A percentile compares a stretch with the other conserved stretches of the same genome.
Evolutionary conservation across 2,797 vertebrate species (phyloP).

Genomic region (Megalops cyprinoides): DNA sequence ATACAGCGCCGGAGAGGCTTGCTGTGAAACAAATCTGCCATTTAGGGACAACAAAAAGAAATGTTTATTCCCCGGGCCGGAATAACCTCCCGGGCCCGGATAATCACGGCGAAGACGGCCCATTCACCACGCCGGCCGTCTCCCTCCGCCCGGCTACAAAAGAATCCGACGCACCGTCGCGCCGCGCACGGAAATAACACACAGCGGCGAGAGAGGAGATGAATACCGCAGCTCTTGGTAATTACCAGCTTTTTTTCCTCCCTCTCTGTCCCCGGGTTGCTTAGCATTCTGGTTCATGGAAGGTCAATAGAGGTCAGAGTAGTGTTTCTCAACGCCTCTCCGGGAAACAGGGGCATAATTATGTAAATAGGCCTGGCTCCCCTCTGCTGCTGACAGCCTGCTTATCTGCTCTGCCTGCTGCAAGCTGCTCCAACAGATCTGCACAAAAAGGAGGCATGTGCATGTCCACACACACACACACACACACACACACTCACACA

Average conservation of each 20-base stretch:
- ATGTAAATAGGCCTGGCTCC: slow-evolving; percentile 73
- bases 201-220: slow-evolving; percentile 24
- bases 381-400: slow-evolving; percentile 70
- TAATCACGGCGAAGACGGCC: slow-evolving; percentile 27
- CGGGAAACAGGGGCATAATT: slow-evolving; percentile 77
- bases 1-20: slow-evolving; percentile 1
- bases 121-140: slow-evolving; percentile 19
- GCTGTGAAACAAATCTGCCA: slow-evolving; percentile 38
- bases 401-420: slow-evolving; percentile 82
- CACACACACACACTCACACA: slow-evolving; percentile 39
- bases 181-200: slow-evolving; percentile 60
- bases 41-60: slow-evolving; percentile 34
- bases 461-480: slow-evolving; percentile 60
- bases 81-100: slow-evolving; percentile 25
- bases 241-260: slow-evolving; percentile 59
- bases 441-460: too few species aligned
- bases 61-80: slow-evolving; percentile 31
- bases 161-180: slow-evolving; percentile 78
- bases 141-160: slow-evolving; percentile 55
- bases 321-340: slow-evolving; percentile 75
- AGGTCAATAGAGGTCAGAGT: slow-evolving; percentile 81
- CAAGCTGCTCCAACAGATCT: slow-evolving; percentile 76
- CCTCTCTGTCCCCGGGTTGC: slow-evolving; percentile 67
- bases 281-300: slow-evolving; percentile 82
- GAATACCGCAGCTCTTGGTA: slow-evolving; percentile 31